These are phyloP conservation scores for Theretra japonica DNA, from an alignment of 2,888 invertebrate genomes.

Conservation along the genomic window DNA sequence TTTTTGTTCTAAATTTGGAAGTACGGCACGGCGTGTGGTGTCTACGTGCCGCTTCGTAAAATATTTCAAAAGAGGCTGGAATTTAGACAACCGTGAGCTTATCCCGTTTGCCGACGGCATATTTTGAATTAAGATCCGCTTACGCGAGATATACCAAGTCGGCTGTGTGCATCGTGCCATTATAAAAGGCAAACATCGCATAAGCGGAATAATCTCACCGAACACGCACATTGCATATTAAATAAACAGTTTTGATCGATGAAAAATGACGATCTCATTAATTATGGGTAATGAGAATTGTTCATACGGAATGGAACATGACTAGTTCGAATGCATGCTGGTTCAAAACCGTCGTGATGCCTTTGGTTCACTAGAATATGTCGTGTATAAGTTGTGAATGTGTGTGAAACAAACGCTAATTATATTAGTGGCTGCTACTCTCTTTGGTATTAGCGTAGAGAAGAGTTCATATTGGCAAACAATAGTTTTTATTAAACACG, in stretches of 20 bases:
- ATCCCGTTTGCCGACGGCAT: conserved; percentile 6
- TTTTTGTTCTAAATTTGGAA: conserved; percentile 3
- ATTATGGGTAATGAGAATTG: neutral
- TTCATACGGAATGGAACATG: neutral
- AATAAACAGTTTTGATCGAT: neutral
- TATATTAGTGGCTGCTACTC: conserved; percentile 1
- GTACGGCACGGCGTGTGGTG: neutral
- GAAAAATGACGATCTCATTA: neutral
- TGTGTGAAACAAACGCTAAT: neutral
- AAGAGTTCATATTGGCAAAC: neutral
- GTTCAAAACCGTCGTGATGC: neutral
- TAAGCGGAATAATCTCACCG: neutral
- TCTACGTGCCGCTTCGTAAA: neutral
- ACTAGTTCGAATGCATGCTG: neutral
- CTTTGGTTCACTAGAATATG: neutral
- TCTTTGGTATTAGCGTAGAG: neutral
- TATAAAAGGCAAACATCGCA: neutral
- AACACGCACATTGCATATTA: neutral
- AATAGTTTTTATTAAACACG: neutral
- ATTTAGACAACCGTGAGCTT: neutral
- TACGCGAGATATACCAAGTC: neutral
- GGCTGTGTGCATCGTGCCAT: neutral
- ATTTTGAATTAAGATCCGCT: neutral
- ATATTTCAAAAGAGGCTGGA: neutral
- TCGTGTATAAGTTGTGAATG: neutral